These are phyloP conservation scores for Ophioninae sp. DNA, from an alignment of 2,888 invertebrate species.

Conservation along the genomic window DNA sequence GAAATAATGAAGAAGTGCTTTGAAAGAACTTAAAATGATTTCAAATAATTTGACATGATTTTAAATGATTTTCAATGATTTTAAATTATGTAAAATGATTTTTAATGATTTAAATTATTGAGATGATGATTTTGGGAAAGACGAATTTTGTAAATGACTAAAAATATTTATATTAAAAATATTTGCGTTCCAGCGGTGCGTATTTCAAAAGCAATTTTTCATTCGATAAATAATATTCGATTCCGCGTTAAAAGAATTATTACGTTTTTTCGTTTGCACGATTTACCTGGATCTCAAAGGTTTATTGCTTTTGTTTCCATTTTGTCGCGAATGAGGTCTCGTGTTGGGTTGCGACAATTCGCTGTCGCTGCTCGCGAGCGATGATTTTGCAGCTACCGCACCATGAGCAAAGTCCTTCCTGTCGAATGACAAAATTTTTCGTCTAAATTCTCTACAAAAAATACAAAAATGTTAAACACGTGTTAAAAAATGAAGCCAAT, in stretches of 20 bases:
- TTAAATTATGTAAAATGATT: too few relatives aligned
- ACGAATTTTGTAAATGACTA: not conserved
- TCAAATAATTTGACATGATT: too few relatives aligned
- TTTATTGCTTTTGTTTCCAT: constrained; percentile 69
- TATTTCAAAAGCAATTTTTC: not conserved
- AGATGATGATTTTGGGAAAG: too few relatives aligned
- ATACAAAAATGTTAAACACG: constrained; percentile 20
- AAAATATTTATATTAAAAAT: not conserved
- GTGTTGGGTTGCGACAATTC: constrained; percentile 82
- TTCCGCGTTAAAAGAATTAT: not conserved
- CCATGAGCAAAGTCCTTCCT: constrained; percentile 87
- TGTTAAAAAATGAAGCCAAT: constrained; percentile 8
- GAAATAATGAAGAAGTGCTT: too few relatives aligned
- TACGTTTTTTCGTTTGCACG: constrained; percentile 25
- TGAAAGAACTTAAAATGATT: too few relatives aligned
- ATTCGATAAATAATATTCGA: not conserved
- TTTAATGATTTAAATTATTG: too few relatives aligned
- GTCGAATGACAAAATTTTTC: constrained; percentile 52
- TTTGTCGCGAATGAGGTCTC: constrained; percentile 78
- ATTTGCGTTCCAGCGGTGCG: not conserved
- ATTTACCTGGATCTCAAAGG: constrained; percentile 73
- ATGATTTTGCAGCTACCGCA: constrained; percentile 80
- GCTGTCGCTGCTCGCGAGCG: constrained; percentile 83
- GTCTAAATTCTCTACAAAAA: constrained; percentile 39
- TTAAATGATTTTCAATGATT: too few relatives aligned